phyloP scores from a whole-genome alignment of 2,888 invertebrate genomes.

The Steinernema carpocapsae region DNA sequence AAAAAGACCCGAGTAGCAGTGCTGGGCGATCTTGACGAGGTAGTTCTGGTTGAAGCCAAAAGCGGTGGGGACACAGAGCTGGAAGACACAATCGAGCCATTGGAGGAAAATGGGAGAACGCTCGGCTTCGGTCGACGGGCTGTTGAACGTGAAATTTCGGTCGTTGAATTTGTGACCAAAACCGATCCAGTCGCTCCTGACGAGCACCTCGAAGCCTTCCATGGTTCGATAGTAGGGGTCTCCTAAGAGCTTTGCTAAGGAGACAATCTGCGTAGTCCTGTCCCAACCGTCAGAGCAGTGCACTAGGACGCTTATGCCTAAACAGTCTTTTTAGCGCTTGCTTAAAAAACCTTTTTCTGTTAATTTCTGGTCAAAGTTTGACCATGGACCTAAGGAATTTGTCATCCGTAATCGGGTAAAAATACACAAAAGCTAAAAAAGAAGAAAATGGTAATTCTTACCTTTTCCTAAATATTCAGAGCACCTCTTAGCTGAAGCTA shows the following conservation, averaged over 20 bases:
- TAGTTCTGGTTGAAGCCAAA: slow-evolving; percentile 94
- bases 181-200: slow-evolving; percentile 94
- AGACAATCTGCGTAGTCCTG: slow-evolving; percentile 93
- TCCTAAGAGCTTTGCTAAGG: slow-evolving; percentile 86
- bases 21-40: slow-evolving; percentile 91
- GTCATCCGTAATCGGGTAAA: slow-evolving; percentile 40
- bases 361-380: slow-evolving; percentile 41
- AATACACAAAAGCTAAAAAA: too few species aligned
- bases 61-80: slow-evolving; percentile 79
- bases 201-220: slow-evolving; percentile 88
- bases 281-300: slow-evolving; percentile 99
- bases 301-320: slow-evolving; percentile 82
- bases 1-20: slow-evolving; percentile 92
- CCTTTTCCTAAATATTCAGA: slow-evolving; percentile 49
- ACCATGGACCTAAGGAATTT: slow-evolving; percentile 54
- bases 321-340: too few species aligned
- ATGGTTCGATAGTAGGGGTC: slow-evolving; percentile 93
- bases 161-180: slow-evolving; percentile 98
- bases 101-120: slow-evolving; percentile 95
- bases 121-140: slow-evolving; percentile 76
- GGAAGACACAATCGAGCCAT: slow-evolving; percentile 93
- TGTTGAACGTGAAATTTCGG: slow-evolving; percentile 73
- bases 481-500: slow-evolving; percentile 47
- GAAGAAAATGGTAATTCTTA: too few species aligned
- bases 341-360: not conserved